A percentile compares a stretch with the other conserved stretches of the same genome.
These are phyloP conservation scores for Ophiothrix spiculata DNA, from an alignment of 35 echinoderm and acorn worm species.

Conservation along the genomic window DNA sequence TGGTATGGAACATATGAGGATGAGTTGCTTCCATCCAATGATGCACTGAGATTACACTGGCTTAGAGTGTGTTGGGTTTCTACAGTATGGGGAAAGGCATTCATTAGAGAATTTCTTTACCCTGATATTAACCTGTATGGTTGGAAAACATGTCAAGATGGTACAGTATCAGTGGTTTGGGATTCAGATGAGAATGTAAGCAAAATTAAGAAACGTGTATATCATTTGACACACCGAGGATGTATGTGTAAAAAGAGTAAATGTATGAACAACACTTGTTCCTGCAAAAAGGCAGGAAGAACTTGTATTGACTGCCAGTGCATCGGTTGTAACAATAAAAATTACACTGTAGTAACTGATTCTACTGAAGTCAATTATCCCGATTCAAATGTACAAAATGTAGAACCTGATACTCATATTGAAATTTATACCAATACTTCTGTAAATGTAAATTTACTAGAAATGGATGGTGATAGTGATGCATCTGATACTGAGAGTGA, in stretches of 20 bases:
- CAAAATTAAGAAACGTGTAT: slow-evolving; percentile 37
- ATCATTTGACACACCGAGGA: slow-evolving; percentile 38
- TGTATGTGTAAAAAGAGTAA: slow-evolving; percentile 13
- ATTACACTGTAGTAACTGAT: too few relatives aligned
- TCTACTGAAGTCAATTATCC: too few relatives aligned
- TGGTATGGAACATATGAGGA: slow-evolving; percentile 52
- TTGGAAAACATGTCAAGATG: neutral
- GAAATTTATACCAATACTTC: too few relatives aligned
- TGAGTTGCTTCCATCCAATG: slow-evolving; percentile 43
- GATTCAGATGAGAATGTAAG: slow-evolving; percentile 35
- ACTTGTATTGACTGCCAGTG: neutral
- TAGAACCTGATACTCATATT: too few relatives aligned
- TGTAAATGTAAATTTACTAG: too few relatives aligned
- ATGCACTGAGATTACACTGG: slow-evolving; percentile 37
- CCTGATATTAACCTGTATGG: slow-evolving; percentile 40
- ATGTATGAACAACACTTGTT: slow-evolving; percentile 26
- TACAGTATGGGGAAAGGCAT: slow-evolving; percentile 32
- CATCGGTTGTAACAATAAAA: neutral
- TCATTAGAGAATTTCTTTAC: slow-evolving; percentile 9
- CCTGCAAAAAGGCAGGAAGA: slow-evolving; percentile 25
- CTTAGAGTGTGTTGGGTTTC: slow-evolving; percentile 36
- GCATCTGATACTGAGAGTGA: too few relatives aligned
- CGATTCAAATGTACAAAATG: too few relatives aligned
- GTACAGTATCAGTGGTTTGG: slow-evolving; percentile 16
- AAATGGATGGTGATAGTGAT: too few relatives aligned